These are phyloP conservation scores for Equus przewalskii DNA, from an alignment of 2,113 vertebrate species.

Conservation along the genomic window DNA sequence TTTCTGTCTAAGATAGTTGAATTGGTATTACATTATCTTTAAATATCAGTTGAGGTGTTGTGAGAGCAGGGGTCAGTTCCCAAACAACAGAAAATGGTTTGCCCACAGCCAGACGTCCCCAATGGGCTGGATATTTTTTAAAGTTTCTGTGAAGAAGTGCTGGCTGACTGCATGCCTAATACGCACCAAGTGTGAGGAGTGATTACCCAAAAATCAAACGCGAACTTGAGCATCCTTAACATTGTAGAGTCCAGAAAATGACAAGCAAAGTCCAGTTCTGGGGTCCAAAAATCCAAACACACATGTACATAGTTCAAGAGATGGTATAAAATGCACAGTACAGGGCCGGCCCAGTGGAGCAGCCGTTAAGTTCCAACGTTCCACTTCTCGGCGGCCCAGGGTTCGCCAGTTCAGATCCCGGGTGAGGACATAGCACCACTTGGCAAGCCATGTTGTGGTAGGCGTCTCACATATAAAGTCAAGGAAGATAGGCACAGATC, in stretches of 20 bases:
- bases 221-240: not conserved
- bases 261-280: not conserved
- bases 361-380: too few relatives aligned
- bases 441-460: too few relatives aligned
- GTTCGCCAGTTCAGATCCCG: too few relatives aligned
- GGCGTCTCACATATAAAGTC: too few relatives aligned
- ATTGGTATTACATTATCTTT: not conserved
- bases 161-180: not conserved
- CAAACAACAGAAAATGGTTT: not conserved
- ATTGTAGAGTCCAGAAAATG: not conserved
- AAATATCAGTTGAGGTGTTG: not conserved
- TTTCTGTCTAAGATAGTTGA: not conserved
- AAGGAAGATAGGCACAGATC: too few relatives aligned
- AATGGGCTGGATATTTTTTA: not conserved
- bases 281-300: not conserved
- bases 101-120: not conserved
- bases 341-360: too few relatives aligned
- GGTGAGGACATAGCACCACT: too few relatives aligned
- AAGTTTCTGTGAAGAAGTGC: not conserved
- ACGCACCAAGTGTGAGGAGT: not conserved
- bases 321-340: not conserved
- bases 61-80: not conserved
- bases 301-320: not conserved
- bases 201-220: not conserved
- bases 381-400: too few relatives aligned